phyloP scores from a whole-genome alignment of 2,888 invertebrate species.

The Antitype chi region DNA sequence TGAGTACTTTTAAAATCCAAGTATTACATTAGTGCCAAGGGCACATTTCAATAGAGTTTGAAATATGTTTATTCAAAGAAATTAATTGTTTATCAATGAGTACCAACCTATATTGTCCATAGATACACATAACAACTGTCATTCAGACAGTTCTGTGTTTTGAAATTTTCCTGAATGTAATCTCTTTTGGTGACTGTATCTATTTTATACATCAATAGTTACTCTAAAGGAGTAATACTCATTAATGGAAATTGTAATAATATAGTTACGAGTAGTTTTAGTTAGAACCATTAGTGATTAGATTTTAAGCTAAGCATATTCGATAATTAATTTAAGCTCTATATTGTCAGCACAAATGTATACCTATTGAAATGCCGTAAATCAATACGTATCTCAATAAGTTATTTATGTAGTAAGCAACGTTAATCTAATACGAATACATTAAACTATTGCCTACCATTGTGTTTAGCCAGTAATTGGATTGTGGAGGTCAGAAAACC shows the following conservation, averaged over 20 bases:
- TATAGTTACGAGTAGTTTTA: background rate
- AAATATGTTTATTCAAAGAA: background rate
- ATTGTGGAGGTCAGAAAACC: background rate
- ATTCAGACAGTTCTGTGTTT: background rate
- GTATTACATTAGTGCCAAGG: background rate
- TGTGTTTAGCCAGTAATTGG: background rate
- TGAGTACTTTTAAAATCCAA: background rate
- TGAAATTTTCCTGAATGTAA: background rate
- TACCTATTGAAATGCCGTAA: background rate
- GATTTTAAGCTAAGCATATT: background rate
- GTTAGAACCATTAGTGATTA: background rate
- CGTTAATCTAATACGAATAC: background rate
- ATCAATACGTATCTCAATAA: background rate
- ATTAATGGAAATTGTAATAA: constrained; percentile 11
- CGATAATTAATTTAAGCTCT: background rate
- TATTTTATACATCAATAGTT: background rate
- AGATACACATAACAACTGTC: background rate
- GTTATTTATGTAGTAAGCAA: background rate
- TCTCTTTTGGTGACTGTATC: too few relatives aligned
- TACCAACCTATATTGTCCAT: background rate
- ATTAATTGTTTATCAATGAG: too few relatives aligned
- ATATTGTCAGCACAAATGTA: background rate
- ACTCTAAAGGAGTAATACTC: background rate
- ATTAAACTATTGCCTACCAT: background rate
- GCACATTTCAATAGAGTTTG: background rate